phyloP scores from a whole-genome alignment of 2,888 invertebrate species.

The Altica lythri region DNA sequence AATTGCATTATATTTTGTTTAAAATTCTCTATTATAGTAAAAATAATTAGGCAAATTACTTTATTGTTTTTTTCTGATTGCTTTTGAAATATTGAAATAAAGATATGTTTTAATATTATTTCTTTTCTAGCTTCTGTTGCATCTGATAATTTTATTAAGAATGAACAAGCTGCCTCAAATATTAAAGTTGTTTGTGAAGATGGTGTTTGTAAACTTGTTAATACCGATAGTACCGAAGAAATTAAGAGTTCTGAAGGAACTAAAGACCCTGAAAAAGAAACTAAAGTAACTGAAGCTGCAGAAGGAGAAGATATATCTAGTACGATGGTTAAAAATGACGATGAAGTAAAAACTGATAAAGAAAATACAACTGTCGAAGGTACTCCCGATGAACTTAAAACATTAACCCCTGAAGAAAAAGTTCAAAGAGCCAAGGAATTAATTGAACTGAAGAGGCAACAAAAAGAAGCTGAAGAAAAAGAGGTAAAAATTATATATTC shows the following conservation, averaged over 20 bases:
- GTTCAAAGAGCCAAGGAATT: conserved; percentile 69
- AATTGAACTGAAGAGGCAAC: conserved; percentile 67
- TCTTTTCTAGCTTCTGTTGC: conserved; percentile 36
- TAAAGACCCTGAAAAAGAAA: conserved; percentile 6
- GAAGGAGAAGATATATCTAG: not conserved
- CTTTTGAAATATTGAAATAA: no score
- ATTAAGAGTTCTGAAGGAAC: conserved; percentile 19
- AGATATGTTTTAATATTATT: no score
- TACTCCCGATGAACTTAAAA: conserved; percentile 5
- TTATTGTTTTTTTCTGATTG: no score
- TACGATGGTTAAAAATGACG: not conserved
- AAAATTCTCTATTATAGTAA: no score
- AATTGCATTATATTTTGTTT: no score
- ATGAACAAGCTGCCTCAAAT: conserved; percentile 35
- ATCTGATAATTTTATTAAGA: conserved; percentile 40
- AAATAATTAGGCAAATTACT: no score
- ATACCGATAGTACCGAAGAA: conserved; percentile 18
- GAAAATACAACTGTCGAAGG: conserved; percentile 21
- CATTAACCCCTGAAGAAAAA: conserved; percentile 61
- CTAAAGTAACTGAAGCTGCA: not conserved
- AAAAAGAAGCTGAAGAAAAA: conserved; percentile 70
- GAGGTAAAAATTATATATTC: conserved; percentile 60
- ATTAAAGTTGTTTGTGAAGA: conserved; percentile 61
- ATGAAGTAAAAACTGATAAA: conserved; percentile 1
- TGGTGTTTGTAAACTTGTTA: conserved; percentile 56